Percentiles rank a stretch among this genome's conserved stretches.
phyloP scores from a whole-genome alignment of 2,888 invertebrate species.

The Zonitis immaculata region DNA sequence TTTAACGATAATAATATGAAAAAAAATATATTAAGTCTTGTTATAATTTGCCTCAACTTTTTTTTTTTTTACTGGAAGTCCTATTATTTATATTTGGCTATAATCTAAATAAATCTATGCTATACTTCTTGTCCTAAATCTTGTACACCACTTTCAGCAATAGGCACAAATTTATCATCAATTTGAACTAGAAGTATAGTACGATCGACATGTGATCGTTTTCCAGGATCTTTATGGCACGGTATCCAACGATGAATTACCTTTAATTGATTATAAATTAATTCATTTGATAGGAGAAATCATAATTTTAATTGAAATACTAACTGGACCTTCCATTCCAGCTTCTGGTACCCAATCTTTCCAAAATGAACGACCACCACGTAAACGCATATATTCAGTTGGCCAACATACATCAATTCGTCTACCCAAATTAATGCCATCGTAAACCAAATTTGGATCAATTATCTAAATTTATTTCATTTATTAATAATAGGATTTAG shows the following conservation, averaged over 20 bases:
- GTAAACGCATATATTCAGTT: conserved; percentile 77
- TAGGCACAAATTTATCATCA: conserved; percentile 88
- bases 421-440: conserved; percentile 84
- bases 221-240: conserved; percentile 80
- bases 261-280: too few relatives aligned
- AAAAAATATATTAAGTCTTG: conserved; percentile 22
- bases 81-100: neutral
- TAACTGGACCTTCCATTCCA: conserved; percentile 87
- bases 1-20: conserved; percentile 15
- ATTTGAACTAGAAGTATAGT: conserved; percentile 89
- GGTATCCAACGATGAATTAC: conserved; percentile 94
- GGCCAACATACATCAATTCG: conserved; percentile 96
- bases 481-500: neutral
- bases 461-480: too few relatives aligned
- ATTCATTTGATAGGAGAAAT: too few relatives aligned
- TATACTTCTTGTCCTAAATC: conserved; percentile 64
- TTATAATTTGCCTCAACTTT: too few relatives aligned
- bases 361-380: conserved; percentile 88
- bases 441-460: conserved; percentile 73
- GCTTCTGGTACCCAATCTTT: conserved; percentile 82
- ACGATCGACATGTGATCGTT: conserved; percentile 87
- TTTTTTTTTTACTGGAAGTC: neutral
- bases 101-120: conserved; percentile 17
- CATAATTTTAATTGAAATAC: too few relatives aligned
- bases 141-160: conserved; percentile 83